These are phyloP conservation scores for Phaenicophaeus curvirostris DNA, from an alignment of 2,797 vertebrate species.

Conservation along the genomic window DNA sequence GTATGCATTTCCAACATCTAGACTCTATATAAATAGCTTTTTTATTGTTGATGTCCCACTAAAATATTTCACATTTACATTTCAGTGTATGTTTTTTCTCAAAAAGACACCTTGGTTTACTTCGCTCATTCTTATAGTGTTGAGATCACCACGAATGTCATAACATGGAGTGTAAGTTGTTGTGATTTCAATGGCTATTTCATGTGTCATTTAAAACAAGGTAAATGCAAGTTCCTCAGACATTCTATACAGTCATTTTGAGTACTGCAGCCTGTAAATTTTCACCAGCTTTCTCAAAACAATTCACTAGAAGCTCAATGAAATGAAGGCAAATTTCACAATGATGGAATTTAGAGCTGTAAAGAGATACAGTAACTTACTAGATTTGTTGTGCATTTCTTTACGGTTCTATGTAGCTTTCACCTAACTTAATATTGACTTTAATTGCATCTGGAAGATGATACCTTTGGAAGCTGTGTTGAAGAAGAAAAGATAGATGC, in stretches of 20 bases:
- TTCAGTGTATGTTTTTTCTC: not conserved
- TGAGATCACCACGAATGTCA: not conserved
- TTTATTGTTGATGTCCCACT: not conserved
- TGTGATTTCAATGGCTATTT: constrained; percentile 8
- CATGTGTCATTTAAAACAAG: not conserved
- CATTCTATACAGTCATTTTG: not conserved
- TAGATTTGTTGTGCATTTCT: not conserved
- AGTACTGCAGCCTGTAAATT: constrained; percentile 19
- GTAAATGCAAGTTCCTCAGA: not conserved
- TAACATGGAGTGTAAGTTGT: not conserved
- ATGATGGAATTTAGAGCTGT: constrained; percentile 12
- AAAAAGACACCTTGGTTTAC: not conserved
- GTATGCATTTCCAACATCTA: not conserved
- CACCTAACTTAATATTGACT: not conserved
- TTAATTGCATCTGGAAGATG: not conserved
- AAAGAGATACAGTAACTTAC: not conserved
- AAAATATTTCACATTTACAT: not conserved
- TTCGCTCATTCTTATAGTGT: not conserved
- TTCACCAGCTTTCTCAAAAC: constrained; percentile 1
- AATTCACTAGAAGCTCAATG: not conserved
- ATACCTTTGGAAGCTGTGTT: not conserved
- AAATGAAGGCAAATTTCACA: constrained; percentile 45
- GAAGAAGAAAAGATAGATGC: not conserved
- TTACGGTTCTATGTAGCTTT: not conserved
- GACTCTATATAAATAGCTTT: not conserved